Conservation (phyloP, 2,113 vertebrate species). For the Sitta europaea region DNA sequence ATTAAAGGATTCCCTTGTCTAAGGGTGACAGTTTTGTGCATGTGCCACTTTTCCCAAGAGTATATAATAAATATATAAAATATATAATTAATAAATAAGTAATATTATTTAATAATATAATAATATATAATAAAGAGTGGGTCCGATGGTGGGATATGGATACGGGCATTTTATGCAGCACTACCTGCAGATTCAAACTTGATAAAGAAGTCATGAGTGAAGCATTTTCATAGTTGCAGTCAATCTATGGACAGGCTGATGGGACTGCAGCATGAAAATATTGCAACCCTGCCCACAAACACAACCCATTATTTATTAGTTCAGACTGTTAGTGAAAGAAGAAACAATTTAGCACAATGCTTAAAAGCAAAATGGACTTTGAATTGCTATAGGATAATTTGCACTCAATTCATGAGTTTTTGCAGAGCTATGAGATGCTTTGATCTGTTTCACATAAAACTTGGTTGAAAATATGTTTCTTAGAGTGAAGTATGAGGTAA, state of each 20-base stretch:
- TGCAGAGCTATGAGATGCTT: background rate
- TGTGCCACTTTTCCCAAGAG: background rate
- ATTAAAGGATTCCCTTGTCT: background rate
- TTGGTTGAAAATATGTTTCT: conserved; percentile 29
- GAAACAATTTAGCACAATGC: background rate
- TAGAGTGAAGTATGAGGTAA: conserved; percentile 22
- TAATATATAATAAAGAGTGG: too few relatives aligned
- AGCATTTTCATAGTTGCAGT: background rate
- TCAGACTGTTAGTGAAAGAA: background rate
- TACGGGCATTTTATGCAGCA: background rate
- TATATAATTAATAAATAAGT: too few relatives aligned
- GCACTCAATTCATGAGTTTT: background rate
- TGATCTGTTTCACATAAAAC: conserved; percentile 19
- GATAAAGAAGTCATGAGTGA: background rate
- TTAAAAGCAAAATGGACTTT: conserved; percentile 5
- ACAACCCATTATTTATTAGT: background rate
- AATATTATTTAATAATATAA: too few relatives aligned
- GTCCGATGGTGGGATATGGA: background rate
- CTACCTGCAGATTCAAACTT: background rate
- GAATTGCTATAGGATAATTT: conserved; percentile 10
- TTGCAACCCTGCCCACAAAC: background rate
- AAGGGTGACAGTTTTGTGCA: background rate
- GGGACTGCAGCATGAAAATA: background rate
- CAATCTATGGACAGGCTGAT: background rate
- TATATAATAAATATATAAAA: too few relatives aligned